Evolutionary conservation across 2,797 vertebrate species (phyloP).

Genomic region (Acropternis orthonyx): DNA sequence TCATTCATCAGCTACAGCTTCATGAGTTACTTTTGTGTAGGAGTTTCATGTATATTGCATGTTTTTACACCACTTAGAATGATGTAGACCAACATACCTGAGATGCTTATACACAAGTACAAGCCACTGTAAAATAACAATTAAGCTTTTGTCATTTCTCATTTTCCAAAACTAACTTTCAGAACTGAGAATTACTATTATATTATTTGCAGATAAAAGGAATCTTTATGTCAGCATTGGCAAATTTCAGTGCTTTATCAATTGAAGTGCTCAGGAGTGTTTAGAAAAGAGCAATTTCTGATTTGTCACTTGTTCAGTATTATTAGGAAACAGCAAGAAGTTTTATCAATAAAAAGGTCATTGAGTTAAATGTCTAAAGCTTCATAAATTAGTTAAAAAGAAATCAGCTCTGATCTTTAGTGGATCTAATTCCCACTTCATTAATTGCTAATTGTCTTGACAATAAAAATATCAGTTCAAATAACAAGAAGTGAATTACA

Average conservation of each 20-base stretch:
- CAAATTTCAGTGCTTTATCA: background rate
- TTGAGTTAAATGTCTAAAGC: constrained; percentile 9
- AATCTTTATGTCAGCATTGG: background rate
- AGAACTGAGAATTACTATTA: background rate
- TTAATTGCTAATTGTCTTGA: constrained; percentile 62
- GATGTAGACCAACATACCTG: background rate
- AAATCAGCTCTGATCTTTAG: constrained; percentile 38
- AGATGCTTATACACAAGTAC: background rate
- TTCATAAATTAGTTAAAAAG: constrained; percentile 46
- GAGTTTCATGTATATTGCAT: background rate
- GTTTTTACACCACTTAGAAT: background rate
- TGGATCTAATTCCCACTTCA: constrained; percentile 44
- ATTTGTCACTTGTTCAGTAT: background rate
- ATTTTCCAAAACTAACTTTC: background rate
- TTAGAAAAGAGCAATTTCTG: background rate
- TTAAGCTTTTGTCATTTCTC: background rate
- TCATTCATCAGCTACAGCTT: background rate
- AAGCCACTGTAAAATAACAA: background rate
- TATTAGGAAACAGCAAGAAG: constrained; percentile 18
- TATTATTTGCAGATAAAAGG: background rate
- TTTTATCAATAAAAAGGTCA: constrained; percentile 44
- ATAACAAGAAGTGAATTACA: constrained; percentile 51
- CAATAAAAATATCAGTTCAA: constrained; percentile 51
- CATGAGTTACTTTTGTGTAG: background rate
- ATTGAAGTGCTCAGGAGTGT: background rate